Evolutionary conservation across 2,888 invertebrate genomes (phyloP), one percentile per base, ranked within the genome.

Genomic region (Tipula lateralis): DNA sequence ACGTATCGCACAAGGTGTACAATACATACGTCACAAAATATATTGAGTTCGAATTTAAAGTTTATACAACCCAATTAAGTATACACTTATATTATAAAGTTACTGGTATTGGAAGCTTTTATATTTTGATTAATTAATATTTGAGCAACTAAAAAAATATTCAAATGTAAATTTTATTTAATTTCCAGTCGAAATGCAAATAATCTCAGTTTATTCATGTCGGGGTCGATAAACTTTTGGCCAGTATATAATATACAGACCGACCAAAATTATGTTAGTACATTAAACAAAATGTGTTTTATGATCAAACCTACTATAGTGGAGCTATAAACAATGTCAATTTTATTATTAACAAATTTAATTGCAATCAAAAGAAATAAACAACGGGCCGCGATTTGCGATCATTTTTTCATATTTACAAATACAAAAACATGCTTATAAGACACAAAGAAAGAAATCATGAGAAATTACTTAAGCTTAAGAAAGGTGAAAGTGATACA

Each of bases 401-500:
- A 2, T 66, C 24, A 24, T 24, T 24, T 66, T 66, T 24, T 66
- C 24, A 9, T 66, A 2, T 66, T 66, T 66, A 24, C 24, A 24
- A 24, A 66, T n/a, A 66, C n/a, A 66, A 66, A 66, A 66, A 13
- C n/a, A 39, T 39, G 39, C 32, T 39, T 13, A 39, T 13, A 13
- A 39, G 2, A 24, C 7, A 66, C 9, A 66, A 24, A 66, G 16
- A 50, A 66, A 66, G 24, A 44, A 16, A 44, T 16, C 24, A 24
- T 66, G 24, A 66, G 66, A 66, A 66, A 66, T 66, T 66, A 9
- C 24, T 66, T 66, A 24, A 66, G 66, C 24, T 66, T 66, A 24
- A 66, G 66, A 66, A 66, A 66, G 66, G 66, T 66, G 66, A 66
- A 66, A 66, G 66, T 66, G 66, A 66, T 66, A 66, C 24, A 19